Percentiles rank a stretch among this genome's conserved stretches.
phyloP scores from a whole-genome alignment of 2,113 vertebrate species.

The Eurystomus gularis region DNA sequence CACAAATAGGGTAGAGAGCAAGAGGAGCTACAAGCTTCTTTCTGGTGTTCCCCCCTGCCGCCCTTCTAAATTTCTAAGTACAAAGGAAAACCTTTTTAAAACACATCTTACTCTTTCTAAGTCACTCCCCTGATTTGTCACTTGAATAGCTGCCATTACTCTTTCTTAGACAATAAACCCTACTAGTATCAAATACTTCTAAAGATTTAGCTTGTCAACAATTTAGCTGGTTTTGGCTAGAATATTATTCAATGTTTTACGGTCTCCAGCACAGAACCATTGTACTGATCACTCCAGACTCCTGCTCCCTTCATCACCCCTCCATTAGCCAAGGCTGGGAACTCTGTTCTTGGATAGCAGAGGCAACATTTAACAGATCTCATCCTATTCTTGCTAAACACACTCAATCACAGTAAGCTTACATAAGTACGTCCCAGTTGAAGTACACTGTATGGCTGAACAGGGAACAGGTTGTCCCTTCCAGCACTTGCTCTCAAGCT shows the following conservation, averaged over 20 bases:
- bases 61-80: neutral
- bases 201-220: neutral
- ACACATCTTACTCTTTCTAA: neutral
- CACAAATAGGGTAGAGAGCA: neutral
- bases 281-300: neutral
- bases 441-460: neutral
- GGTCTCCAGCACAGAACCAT: neutral
- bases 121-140: neutral
- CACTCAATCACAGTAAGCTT: neutral
- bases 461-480: neutral
- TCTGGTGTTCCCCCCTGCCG: neutral
- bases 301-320: neutral
- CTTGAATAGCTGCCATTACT: neutral
- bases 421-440: neutral
- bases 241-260: neutral
- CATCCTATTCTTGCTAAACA: neutral
- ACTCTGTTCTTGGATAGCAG: neutral
- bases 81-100: neutral
- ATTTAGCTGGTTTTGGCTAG: neutral
- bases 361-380: neutral
- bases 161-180: neutral
- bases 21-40: neutral
- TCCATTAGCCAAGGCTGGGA: neutral
- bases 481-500: accelerated
- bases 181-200: neutral